Evolutionary conservation across 2,113 vertebrate genomes (phyloP).

Genomic region (Synchiropus splendidus): DNA sequence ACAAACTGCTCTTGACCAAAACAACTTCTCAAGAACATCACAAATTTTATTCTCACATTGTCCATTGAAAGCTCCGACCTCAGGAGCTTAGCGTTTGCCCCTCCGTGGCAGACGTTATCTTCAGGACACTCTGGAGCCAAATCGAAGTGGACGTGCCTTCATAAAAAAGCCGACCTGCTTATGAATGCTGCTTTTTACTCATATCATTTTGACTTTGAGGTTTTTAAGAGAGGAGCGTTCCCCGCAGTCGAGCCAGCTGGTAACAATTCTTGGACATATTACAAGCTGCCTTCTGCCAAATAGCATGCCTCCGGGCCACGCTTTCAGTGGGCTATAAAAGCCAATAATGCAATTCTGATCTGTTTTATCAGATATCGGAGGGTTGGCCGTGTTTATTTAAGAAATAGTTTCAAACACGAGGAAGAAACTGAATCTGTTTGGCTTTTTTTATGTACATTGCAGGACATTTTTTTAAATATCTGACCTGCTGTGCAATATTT

Average conservation of each 20-base stretch:
- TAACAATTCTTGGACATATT: conserved; percentile 74
- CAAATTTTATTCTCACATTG: no score
- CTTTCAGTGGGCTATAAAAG: conserved; percentile 73
- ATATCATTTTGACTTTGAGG: conserved; percentile 73
- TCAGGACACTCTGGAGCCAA: conserved; percentile 47
- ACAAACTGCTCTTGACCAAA: no score
- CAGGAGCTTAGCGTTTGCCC: no score
- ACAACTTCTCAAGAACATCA: no score
- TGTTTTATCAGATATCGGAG: conserved; percentile 71
- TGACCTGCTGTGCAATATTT: conserved; percentile 45
- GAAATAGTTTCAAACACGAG: conserved; percentile 49
- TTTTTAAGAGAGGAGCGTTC: conserved; percentile 71
- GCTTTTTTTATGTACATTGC: conserved; percentile 43
- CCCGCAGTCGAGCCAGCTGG: conserved; percentile 69
- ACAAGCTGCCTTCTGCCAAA: conserved; percentile 67
- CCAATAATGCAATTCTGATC: conserved; percentile 75
- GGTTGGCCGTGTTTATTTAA: conserved; percentile 51
- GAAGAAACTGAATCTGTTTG: conserved; percentile 42
- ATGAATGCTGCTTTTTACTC: conserved; percentile 66
- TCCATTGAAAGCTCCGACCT: no score
- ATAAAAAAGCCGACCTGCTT: conserved; percentile 62
- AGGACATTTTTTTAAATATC: conserved; percentile 49
- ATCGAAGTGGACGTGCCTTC: conserved; percentile 52
- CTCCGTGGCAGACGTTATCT: conserved; percentile 35
- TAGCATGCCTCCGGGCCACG: conserved; percentile 70